phyloP scores from a whole-genome alignment of 2,797 vertebrate species.

The Cyclopterus lumpus region DNA sequence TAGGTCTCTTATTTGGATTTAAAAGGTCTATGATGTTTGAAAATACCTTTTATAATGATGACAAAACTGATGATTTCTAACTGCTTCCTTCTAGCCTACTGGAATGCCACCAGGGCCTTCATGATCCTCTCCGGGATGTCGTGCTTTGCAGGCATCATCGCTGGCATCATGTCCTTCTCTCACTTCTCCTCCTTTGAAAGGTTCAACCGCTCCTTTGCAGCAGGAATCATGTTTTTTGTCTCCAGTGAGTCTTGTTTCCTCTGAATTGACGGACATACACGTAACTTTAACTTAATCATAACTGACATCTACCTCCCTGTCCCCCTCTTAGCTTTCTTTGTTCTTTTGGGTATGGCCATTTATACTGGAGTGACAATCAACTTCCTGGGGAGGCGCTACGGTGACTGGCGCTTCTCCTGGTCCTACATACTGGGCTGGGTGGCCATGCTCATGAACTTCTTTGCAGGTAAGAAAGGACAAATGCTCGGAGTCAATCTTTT shows the following conservation, averaged over 20 bases:
- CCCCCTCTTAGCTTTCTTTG: conserved; percentile 81
- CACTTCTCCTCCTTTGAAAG: conserved; percentile 87
- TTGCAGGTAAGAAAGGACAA: conserved; percentile 82
- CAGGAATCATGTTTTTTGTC: conserved; percentile 89
- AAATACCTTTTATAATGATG: not conserved
- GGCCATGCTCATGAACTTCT: conserved; percentile 91
- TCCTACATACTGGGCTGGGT: conserved; percentile 93
- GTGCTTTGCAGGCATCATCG: conserved; percentile 87
- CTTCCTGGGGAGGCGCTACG: conserved; percentile 89
- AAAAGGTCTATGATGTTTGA: not conserved
- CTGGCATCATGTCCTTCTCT: conserved; percentile 88
- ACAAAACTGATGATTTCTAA: not conserved
- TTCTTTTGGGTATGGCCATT: conserved; percentile 88
- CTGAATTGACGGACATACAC: not conserved
- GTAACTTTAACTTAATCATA: not conserved
- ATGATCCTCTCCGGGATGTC: conserved; percentile 91
- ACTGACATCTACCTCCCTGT: not conserved
- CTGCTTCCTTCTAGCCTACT: conserved; percentile 82
- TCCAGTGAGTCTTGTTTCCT: conserved; percentile 84
- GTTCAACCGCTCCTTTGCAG: conserved; percentile 89
- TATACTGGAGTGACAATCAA: conserved; percentile 91
- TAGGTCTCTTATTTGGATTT: not conserved
- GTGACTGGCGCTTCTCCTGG: conserved; percentile 94
- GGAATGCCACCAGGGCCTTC: conserved; percentile 91
- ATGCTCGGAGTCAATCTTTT: not conserved